Conservation (phyloP, 2,113 vertebrate species). For the Naja naja region DNA sequence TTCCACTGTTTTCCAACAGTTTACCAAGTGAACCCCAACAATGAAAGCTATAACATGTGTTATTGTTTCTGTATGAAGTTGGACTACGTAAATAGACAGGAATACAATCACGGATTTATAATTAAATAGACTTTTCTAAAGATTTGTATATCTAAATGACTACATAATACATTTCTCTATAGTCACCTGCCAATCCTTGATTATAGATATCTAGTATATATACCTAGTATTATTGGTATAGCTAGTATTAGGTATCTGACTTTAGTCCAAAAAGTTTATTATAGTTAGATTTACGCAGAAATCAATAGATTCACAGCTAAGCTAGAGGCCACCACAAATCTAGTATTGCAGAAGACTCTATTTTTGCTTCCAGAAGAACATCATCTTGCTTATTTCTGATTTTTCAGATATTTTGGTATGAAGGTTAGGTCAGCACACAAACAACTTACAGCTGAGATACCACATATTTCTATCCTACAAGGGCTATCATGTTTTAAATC, state of each 20-base stretch:
- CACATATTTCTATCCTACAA: background rate
- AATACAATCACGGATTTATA: background rate
- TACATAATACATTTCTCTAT: background rate
- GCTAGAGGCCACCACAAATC: background rate
- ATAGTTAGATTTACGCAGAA: background rate
- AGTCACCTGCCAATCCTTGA: background rate
- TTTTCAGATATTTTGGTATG: background rate
- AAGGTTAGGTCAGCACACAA: background rate
- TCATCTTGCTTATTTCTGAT: background rate
- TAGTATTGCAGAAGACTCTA: background rate
- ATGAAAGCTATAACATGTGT: background rate
- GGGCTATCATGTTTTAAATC: background rate
- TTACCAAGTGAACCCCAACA: background rate
- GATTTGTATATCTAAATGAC: background rate
- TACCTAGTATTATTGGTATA: too few relatives aligned
- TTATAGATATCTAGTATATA: background rate
- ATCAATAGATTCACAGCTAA: background rate
- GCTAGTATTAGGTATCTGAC: background rate
- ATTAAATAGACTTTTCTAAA: background rate
- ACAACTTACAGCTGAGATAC: background rate
- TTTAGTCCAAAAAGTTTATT: background rate
- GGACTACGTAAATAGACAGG: background rate
- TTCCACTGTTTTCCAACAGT: background rate
- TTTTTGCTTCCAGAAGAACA: background rate
- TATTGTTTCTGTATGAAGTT: background rate